Evolutionary conservation across 2,888 invertebrate genomes (phyloP).

Genomic region (Drosophila rubida): DNA sequence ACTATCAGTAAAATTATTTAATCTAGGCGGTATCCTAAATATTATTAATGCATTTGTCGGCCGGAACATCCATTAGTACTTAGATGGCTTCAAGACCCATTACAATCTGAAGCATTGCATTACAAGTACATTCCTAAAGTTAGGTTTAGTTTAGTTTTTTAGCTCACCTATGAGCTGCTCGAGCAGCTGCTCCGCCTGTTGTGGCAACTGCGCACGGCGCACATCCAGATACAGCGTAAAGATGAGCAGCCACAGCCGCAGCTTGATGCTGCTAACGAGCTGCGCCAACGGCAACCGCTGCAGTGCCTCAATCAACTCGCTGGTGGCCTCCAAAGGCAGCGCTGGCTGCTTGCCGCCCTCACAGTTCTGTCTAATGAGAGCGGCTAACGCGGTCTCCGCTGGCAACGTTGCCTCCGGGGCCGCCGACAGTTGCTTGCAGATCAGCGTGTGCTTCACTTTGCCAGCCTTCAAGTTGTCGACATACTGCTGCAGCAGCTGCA

Average conservation of each 20-base stretch:
- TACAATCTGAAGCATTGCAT: too few species aligned
- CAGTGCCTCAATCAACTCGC: conserved; percentile 60
- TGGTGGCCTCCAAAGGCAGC: conserved; percentile 47
- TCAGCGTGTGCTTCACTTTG: conserved; percentile 34
- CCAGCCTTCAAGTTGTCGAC: conserved; percentile 27
- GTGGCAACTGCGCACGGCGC: conserved; percentile 28
- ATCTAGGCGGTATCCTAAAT: too few species aligned
- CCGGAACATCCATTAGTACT: too few species aligned
- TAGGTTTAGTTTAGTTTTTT: too few species aligned
- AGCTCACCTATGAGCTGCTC: conserved; percentile 56
- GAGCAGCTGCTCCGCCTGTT: conserved; percentile 53
- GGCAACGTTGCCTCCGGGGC: conserved; percentile 2
- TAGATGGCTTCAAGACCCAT: too few species aligned
- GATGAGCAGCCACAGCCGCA: conserved; percentile 72
- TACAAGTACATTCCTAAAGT: too few species aligned
- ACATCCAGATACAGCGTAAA: conserved; percentile 79
- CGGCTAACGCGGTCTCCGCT: not conserved
- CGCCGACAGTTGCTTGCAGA: conserved; percentile 35
- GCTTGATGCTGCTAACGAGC: conserved; percentile 68
- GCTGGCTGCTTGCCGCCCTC: conserved; percentile 31
- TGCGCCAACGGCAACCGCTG: conserved; percentile 73
- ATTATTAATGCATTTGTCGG: too few species aligned
- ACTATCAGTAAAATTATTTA: too few species aligned
- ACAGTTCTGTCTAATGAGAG: conserved; percentile 28
- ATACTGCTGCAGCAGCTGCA: conserved; percentile 68